Conservation (phyloP, 2,797 vertebrate species). For the Tragopan temminckii region DNA sequence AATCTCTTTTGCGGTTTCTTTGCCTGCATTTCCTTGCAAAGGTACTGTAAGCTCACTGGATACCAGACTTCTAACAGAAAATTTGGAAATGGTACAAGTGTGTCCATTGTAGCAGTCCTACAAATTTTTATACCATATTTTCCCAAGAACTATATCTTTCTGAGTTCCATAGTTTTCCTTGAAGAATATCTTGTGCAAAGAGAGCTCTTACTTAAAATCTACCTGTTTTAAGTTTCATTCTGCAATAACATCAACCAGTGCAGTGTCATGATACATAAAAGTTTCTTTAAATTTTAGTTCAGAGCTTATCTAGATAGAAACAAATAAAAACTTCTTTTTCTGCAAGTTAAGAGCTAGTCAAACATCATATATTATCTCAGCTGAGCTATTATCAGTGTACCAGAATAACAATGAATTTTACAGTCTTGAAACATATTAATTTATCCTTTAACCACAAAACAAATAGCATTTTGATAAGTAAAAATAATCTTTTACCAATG, state of each 20-base stretch:
- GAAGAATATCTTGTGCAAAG: neutral
- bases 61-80: neutral
- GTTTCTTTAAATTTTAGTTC: slow-evolving; percentile 9
- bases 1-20: neutral
- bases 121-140: neutral
- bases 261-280: neutral
- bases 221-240: neutral
- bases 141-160: neutral
- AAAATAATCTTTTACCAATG: neutral
- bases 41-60: neutral
- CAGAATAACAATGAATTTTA: neutral
- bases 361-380: neutral
- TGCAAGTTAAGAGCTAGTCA: neutral
- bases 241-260: neutral
- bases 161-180: neutral
- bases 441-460: neutral
- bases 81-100: accelerated
- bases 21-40: neutral
- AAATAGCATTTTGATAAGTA: neutral
- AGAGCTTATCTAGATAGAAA: neutral
- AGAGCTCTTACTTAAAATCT: neutral
- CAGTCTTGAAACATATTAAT: neutral
- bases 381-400: slow-evolving; percentile 2
- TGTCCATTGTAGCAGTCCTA: neutral
- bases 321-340: neutral